Percentiles rank a stretch among this genome's conserved stretches.
These are phyloP conservation scores for Plotosus lineatus DNA, from an alignment of 2,113 vertebrate species.

Conservation along the genomic window DNA sequence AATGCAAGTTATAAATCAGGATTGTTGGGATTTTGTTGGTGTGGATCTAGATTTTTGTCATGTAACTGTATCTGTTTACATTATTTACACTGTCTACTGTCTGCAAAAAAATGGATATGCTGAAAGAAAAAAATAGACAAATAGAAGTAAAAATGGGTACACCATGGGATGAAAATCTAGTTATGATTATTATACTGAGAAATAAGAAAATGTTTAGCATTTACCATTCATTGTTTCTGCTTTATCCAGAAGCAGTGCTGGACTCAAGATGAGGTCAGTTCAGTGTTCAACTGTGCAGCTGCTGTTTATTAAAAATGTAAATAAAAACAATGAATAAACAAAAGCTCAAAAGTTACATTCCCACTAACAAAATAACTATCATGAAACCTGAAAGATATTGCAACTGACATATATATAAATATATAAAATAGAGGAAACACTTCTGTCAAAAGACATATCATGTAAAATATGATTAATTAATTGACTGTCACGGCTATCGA, in stretches of 20 bases:
- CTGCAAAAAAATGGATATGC: background rate
- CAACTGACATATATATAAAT: too few species aligned
- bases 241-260: too few species aligned
- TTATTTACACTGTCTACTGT: background rate
- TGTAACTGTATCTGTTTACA: background rate
- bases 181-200: background rate
- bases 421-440: too few species aligned
- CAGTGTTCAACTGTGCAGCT: background rate
- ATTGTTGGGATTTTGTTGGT: too few species aligned
- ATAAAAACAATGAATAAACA: background rate
- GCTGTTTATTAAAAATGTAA: background rate
- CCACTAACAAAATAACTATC: too few species aligned
- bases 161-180: background rate
- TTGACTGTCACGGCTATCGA: background rate
- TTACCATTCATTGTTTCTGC: constrained; percentile 11
- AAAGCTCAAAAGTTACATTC: too few species aligned
- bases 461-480: background rate
- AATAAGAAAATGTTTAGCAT: too few species aligned
- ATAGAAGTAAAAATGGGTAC: background rate
- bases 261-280: background rate
- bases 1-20: background rate
- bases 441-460: background rate
- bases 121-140: background rate
- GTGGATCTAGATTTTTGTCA: background rate
- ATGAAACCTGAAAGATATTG: too few species aligned